Evolutionary conservation across 2,797 vertebrate species (phyloP).

Genomic region (Microctenopoma steveboyesi): DNA sequence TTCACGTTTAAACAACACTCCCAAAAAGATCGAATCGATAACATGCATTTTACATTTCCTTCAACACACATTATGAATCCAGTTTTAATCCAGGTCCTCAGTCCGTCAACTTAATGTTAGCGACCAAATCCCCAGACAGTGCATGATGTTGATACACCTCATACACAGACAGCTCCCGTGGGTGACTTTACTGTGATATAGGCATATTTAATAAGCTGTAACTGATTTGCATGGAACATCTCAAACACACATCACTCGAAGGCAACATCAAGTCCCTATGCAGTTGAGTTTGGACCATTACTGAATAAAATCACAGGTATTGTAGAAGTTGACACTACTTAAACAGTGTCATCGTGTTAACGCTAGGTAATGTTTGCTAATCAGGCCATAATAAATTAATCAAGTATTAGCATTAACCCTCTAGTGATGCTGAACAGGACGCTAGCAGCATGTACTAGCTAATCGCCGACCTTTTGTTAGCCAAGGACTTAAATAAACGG

Average conservation of each 20-base stretch:
- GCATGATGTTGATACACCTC: conserved; percentile 21
- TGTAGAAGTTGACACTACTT: too few species aligned
- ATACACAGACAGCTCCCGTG: conserved; percentile 12
- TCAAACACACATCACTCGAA: background rate
- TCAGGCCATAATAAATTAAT: background rate
- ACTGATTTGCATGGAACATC: background rate
- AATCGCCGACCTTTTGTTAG: conserved; percentile 26
- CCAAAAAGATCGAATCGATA: background rate
- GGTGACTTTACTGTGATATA: background rate
- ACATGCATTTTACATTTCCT: background rate
- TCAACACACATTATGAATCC: background rate
- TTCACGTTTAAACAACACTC: background rate
- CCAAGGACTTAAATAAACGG: background rate
- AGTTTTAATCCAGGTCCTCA: background rate
- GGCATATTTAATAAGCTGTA: background rate
- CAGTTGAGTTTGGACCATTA: background rate
- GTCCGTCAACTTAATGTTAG: conserved; percentile 5
- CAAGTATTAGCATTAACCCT: background rate
- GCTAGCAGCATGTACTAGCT: conserved; percentile 25
- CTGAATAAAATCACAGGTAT: too few species aligned
- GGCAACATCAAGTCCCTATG: background rate
- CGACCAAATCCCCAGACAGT: conserved; percentile 4
- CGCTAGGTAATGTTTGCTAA: background rate
- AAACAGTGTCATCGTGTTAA: background rate
- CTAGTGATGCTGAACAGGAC: background rate